Conservation (phyloP, 2,113 vertebrate species). For the Eulemur rufifrons region DNA sequence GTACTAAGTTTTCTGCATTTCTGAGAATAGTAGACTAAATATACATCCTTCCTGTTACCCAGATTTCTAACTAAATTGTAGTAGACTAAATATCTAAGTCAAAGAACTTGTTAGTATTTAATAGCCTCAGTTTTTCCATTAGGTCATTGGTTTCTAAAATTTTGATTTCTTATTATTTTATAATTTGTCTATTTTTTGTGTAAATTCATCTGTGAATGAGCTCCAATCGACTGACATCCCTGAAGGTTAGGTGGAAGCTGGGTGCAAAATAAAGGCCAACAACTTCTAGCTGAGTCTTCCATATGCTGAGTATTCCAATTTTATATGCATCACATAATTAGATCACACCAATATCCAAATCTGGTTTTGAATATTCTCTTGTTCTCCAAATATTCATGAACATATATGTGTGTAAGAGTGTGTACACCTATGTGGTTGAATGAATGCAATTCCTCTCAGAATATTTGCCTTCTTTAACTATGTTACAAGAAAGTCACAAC, state of each 20-base stretch:
- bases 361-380: neutral
- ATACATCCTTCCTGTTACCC: fast-evolving
- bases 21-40: neutral
- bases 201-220: neutral
- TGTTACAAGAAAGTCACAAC: neutral
- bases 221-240: neutral
- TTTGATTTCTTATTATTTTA: neutral
- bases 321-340: neutral
- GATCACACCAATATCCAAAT: neutral
- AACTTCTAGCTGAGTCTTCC: neutral
- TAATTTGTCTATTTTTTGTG: neutral
- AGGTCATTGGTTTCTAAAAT: neutral
- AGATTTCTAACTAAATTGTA: neutral
- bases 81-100: neutral
- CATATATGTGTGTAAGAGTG: neutral
- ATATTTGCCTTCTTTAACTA: neutral
- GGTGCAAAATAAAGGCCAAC: neutral
- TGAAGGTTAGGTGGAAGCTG: neutral
- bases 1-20: neutral
- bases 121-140: neutral
- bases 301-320: neutral
- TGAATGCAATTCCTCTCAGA: neutral
- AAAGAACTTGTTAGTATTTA: neutral
- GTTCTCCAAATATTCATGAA: neutral
- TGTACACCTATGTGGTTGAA: neutral